Base-by-base conservation (phyloP, 2,888 invertebrate genomes). In the Lasioglossum marginatum region DNA sequence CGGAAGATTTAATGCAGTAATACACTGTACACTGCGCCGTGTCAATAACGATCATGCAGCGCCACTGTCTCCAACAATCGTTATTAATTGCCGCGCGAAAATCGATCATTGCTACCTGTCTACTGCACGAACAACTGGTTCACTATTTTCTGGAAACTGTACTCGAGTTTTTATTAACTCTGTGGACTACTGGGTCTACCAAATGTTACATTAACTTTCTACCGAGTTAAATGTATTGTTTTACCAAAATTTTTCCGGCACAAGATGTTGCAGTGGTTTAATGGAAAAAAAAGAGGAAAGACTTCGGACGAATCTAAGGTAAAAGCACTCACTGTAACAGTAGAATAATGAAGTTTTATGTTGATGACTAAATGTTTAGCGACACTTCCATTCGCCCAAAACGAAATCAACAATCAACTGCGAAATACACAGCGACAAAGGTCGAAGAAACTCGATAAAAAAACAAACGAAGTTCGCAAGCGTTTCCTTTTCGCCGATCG, bases 401-500 rank as follows among this genome's bases (percentile, higher is more conserved):
- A 40, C n/a, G 40, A 70, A 70, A 70, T 70, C 70, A 40, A 40
- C 40, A 70, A 40, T 70, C 70, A 14, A 70, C 37, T n/a, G 37
- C 70, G 66, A 45, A 48, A 40, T 66, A 45, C 19, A 10, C 43
- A 10, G 43, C 10, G 40, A 70, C 70, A 40, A 40, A 70, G 27
- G 75, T 68, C 63, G 81, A 86, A 77, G 79, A 37, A 82, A 48
- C 63, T 72, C 45, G 72, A 76, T 76, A 43, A 82, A 87, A 70
- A 82, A 79, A 81, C 43, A 75, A 74, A 40, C 66, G 57, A 27
- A 40, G 70, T 60, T 48, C 37, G 16, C 77, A 37, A 68, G 75
- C 78, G 72, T 76, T 40, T 86, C 79, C 84, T 89, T 90, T 81
- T 79, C 81, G 37, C 80, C 90, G 92, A 93, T 94, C 93, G 93